Conservation (phyloP, 2,797 vertebrate genomes). For the Paratrypauchen microcephalus region DNA sequence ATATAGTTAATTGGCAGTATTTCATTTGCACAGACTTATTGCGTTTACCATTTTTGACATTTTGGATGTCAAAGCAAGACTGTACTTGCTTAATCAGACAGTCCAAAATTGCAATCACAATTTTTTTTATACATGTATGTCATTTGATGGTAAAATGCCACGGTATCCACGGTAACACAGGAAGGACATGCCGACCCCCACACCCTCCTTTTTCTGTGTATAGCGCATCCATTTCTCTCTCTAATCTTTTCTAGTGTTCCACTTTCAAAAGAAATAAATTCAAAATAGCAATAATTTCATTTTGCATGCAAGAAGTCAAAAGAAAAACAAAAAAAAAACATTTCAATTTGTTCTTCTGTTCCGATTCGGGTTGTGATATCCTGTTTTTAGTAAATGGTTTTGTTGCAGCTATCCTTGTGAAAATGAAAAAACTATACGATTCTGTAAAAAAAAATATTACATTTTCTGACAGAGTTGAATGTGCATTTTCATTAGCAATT, state of each 20-base stretch:
- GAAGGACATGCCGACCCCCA: background rate
- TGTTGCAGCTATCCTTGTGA: background rate
- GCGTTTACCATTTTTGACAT: no score
- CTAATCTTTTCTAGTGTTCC: background rate
- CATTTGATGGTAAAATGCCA: background rate
- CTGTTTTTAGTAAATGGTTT: background rate
- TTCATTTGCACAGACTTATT: no score
- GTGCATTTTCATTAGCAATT: no score
- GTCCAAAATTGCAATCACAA: background rate
- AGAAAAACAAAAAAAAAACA: background rate
- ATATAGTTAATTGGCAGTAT: no score
- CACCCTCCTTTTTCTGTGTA: background rate
- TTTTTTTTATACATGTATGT: constrained; percentile 1
- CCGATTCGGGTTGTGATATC: background rate
- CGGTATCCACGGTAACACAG: constrained; percentile 5
- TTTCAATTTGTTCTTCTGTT: background rate
- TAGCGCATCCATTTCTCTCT: background rate
- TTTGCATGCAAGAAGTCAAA: background rate
- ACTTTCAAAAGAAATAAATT: background rate
- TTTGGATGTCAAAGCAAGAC: background rate
- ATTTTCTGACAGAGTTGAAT: no score
- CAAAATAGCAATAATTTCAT: background rate
- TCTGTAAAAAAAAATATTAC: background rate
- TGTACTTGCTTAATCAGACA: background rate
- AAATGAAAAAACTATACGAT: background rate